Conservation (phyloP, 2,797 vertebrate genomes). For the Molossus alvarezi region DNA sequence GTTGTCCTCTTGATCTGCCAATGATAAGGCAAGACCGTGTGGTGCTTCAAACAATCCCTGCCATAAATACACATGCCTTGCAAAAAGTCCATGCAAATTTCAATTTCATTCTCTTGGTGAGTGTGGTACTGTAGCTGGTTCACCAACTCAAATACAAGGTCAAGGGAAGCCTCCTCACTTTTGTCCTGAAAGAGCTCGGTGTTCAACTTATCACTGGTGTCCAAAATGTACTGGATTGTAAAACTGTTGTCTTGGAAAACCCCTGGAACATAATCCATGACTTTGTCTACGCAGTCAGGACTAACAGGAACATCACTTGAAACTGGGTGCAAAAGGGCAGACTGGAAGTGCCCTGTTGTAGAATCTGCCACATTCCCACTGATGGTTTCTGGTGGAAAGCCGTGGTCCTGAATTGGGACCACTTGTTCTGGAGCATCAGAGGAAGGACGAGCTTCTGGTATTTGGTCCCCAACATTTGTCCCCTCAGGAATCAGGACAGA, state of each 20-base stretch:
- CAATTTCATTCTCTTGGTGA: conserved; percentile 96
- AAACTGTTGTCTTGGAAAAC: conserved; percentile 90
- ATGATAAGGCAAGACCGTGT: conserved; percentile 97
- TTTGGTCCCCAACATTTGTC: conserved; percentile 89
- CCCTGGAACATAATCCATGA: conserved; percentile 92
- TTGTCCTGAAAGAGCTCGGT: conserved; percentile 97
- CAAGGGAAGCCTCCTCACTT: conserved; percentile 98
- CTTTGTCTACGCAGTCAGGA: conserved; percentile 91
- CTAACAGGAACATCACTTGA: conserved; percentile 86
- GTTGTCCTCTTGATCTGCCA: conserved; percentile 97
- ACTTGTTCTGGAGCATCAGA: conserved; percentile 86
- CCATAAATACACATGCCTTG: conserved; percentile 96
- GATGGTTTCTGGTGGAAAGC: conserved; percentile 88
- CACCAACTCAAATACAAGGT: conserved; percentile 98
- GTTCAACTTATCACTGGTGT: conserved; percentile 88
- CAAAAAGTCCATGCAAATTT: conserved; percentile 98
- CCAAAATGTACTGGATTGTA: conserved; percentile 92
- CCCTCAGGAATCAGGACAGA: conserved; percentile 90
- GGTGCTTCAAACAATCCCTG: conserved; percentile 97
- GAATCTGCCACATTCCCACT: conserved; percentile 88
- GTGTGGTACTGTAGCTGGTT: conserved; percentile 99
- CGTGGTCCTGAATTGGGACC: conserved; percentile 86
- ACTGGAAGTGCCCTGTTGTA: conserved; percentile 91
- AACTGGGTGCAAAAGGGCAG: conserved; percentile 89
- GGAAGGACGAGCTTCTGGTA: conserved; percentile 85